phyloP scores from a whole-genome alignment of 1,140 invertebrate species.

The Drosophila quadrilineata region DNA sequence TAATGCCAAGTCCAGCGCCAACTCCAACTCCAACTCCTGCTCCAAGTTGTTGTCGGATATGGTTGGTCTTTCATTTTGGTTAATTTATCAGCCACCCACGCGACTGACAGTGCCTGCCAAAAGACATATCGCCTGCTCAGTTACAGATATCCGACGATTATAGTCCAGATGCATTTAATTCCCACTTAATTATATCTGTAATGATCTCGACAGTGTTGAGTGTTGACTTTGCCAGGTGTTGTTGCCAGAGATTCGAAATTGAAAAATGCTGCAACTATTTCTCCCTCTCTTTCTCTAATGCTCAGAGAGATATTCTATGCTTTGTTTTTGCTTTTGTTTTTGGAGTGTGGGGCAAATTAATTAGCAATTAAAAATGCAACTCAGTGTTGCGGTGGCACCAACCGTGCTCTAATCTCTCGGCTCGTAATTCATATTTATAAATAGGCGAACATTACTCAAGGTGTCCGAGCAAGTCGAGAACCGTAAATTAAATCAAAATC shows the following conservation, averaged over 20 bases:
- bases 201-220: constrained; percentile 56
- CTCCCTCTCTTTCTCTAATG: background rate
- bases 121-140: too few species aligned
- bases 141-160: too few species aligned
- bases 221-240: constrained; percentile 26
- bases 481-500: constrained; percentile 76
- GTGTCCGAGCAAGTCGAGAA: constrained; percentile 64
- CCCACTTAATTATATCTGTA: constrained; percentile 71
- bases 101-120: constrained; percentile 34
- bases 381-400: constrained; percentile 19
- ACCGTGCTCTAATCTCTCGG: constrained; percentile 50
- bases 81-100: constrained; percentile 46
- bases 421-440: constrained; percentile 78
- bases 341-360: constrained; percentile 64
- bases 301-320: too few species aligned
- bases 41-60: background rate
- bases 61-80: constrained; percentile 18
- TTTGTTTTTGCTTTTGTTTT: constrained; percentile 58
- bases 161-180: constrained; percentile 36
- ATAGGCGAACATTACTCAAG: constrained; percentile 78
- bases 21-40: background rate
- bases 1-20: constrained; percentile 45
- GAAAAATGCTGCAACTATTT: constrained; percentile 2
- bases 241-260: constrained; percentile 2
- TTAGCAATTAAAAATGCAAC: constrained; percentile 78